Conservation (phyloP, 2,888 invertebrate genomes). For the Bibio marci region DNA sequence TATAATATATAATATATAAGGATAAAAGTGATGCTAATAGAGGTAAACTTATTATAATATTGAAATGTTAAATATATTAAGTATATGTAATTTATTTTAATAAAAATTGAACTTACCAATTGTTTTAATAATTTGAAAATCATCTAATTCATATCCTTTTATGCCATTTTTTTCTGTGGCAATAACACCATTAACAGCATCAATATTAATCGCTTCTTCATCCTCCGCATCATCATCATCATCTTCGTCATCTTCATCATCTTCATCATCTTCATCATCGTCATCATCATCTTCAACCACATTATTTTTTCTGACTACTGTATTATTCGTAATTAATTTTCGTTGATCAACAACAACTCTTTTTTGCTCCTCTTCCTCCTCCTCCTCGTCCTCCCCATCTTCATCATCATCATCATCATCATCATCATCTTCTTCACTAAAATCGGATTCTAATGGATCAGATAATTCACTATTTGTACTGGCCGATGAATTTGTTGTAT, state of each 20-base stretch:
- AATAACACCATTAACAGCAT: constrained; percentile 13
- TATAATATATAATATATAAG: too few relatives aligned
- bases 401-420: constrained; percentile 11
- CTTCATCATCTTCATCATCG: constrained; percentile 18
- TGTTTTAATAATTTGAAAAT: constrained; percentile 72
- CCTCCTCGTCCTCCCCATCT: constrained; percentile 15
- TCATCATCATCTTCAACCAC: constrained; percentile 20
- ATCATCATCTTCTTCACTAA: constrained; percentile 19
- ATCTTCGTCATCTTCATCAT: constrained; percentile 9
- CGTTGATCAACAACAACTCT: neutral
- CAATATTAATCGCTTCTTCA: constrained; percentile 17
- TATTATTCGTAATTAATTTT: neutral
- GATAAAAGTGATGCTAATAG: too few relatives aligned
- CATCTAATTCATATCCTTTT: constrained; percentile 54
- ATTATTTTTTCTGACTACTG: neutral
- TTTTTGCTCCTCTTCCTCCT: constrained; percentile 16
- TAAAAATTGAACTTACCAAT: constrained; percentile 47
- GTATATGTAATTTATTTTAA: too few relatives aligned
- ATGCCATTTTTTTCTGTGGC: constrained; percentile 15
- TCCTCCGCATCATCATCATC: constrained; percentile 1
- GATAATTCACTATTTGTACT: constrained; percentile 19
- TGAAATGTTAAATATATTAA: too few relatives aligned
- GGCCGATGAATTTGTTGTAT: too few relatives aligned
- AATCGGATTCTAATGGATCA: constrained; percentile 27
- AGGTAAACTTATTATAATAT: too few relatives aligned